Conservation (phyloP, 1,140 invertebrate genomes). For the Drosophila subpulchrella region DNA sequence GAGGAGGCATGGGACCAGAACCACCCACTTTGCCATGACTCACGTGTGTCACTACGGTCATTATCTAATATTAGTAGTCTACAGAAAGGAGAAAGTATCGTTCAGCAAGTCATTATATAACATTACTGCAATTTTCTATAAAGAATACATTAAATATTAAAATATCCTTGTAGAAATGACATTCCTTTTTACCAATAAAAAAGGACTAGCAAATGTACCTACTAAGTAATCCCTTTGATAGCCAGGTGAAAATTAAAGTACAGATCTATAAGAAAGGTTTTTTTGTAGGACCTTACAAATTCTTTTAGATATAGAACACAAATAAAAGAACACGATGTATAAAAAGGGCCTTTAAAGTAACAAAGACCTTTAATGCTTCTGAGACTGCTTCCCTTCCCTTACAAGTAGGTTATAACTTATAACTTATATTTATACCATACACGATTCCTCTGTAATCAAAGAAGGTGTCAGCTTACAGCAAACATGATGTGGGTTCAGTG, state of each 20-base stretch:
- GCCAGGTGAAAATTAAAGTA: too few species aligned
- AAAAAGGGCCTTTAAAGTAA: too few species aligned
- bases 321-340: too few species aligned
- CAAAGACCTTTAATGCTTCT: too few species aligned
- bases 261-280: too few species aligned
- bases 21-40: neutral
- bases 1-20: neutral
- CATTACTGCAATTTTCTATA: neutral
- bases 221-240: too few species aligned
- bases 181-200: too few species aligned
- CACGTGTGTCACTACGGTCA: slow-evolving; percentile 30
- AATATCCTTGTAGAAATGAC: neutral
- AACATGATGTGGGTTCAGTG: slow-evolving; percentile 33
- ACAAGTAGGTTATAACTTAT: too few species aligned
- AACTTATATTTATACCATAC: too few species aligned
- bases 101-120: slow-evolving; percentile 2
- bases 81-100: slow-evolving; percentile 6
- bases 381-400: neutral
- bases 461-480: slow-evolving; percentile 29
- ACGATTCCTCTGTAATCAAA: slow-evolving; percentile 2
- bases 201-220: too few species aligned
- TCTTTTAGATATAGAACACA: too few species aligned
- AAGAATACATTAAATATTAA: neutral
- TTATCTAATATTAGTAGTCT: slow-evolving; percentile 25
- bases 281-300: too few species aligned